phyloP scores from a whole-genome alignment of 2,797 vertebrate species.

The Gymnothorax reevesii region DNA sequence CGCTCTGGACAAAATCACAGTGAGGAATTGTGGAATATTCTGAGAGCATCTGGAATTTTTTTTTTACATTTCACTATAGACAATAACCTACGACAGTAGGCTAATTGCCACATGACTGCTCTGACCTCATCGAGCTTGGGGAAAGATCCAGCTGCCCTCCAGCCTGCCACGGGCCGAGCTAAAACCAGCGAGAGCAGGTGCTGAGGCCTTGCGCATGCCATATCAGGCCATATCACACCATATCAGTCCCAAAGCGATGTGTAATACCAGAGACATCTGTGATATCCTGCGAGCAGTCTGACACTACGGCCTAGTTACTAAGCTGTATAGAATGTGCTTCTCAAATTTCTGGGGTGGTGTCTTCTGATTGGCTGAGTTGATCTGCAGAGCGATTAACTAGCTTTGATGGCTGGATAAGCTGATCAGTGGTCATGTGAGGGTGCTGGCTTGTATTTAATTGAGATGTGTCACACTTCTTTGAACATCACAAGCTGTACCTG shows the following conservation, averaged over 20 bases:
- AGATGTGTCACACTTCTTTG: neutral
- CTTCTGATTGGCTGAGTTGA: neutral
- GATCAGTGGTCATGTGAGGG: neutral
- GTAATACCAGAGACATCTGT: neutral
- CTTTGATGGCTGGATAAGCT: neutral
- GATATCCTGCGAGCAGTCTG: neutral
- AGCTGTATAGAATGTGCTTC: neutral
- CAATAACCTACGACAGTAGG: slow-evolving; percentile 25
- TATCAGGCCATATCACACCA: neutral
- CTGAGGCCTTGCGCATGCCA: neutral
- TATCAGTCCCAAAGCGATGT: neutral
- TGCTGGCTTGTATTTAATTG: neutral
- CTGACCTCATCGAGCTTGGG: slow-evolving; percentile 22
- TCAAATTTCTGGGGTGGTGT: neutral
- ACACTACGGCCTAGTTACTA: neutral
- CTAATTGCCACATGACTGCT: slow-evolving; percentile 17
- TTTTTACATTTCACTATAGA: slow-evolving; percentile 43
- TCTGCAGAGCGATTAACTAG: neutral
- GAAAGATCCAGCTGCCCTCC: slow-evolving; percentile 22
- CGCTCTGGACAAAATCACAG: slow-evolving; percentile 42
- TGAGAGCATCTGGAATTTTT: neutral
- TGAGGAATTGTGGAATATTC: slow-evolving; percentile 43
- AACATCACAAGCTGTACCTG: neutral
- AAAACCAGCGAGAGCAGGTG: neutral
- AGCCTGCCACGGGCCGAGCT: slow-evolving; percentile 32